phyloP scores from a whole-genome alignment of 2,113 vertebrate genomes.

The Notothenia rossii region DNA sequence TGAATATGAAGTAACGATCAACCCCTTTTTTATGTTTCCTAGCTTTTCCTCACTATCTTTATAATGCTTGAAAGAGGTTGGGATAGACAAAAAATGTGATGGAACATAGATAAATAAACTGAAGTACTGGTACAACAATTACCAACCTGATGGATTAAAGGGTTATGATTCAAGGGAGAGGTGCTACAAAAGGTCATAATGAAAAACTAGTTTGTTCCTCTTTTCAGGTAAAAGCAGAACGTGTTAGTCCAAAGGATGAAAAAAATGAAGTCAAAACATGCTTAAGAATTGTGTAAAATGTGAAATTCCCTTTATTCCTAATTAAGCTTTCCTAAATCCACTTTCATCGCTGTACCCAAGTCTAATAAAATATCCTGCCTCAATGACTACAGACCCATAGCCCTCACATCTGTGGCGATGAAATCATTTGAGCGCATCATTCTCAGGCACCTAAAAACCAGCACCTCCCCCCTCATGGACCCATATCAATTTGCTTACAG shows the following conservation, averaged over 20 bases:
- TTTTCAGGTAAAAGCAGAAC: constrained; percentile 22
- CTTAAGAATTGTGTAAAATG: background rate
- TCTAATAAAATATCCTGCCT: too few species aligned
- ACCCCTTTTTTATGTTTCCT: background rate
- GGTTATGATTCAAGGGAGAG: background rate
- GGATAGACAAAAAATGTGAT: background rate
- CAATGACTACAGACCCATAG: too few species aligned
- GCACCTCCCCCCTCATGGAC: too few species aligned
- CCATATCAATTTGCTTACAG: too few species aligned
- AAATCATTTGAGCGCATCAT: too few species aligned
- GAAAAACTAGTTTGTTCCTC: background rate
- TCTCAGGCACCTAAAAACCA: too few species aligned
- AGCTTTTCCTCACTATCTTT: background rate
- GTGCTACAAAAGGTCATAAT: background rate
- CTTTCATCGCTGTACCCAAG: too few species aligned
- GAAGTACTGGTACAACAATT: background rate
- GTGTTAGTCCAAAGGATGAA: too few species aligned
- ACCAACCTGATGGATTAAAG: background rate
- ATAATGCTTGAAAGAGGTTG: background rate
- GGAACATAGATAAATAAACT: background rate
- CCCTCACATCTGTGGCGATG: too few species aligned
- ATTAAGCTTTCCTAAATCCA: background rate
- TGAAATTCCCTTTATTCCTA: background rate
- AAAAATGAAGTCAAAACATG: background rate
- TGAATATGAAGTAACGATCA: background rate